Evolutionary conservation across 1,140 invertebrate genomes (phyloP), one percentile per base, ranked within the genome.

Genomic region (Littorina saxatilis): DNA sequence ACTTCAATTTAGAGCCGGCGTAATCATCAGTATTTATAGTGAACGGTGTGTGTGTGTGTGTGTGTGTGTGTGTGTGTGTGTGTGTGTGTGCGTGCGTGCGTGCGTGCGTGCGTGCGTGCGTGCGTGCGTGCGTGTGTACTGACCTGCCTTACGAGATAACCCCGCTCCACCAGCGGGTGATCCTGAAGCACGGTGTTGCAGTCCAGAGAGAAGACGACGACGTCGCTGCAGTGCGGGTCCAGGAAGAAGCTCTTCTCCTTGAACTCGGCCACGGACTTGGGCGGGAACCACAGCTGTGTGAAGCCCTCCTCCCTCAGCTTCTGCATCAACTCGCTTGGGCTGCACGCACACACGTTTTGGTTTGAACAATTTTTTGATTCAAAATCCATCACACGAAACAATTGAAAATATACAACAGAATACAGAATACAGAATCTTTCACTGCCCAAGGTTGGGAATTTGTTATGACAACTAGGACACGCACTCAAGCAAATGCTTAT

Each of bases 221-320:
- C 79, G 80, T 91, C 90, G 32, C 66, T 79, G 76, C 90, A 91
- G 70, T 90, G 84, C 15, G 76, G 61, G 75, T 91, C 90, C 17
- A 86, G 32, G 39, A 74, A 61, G 80, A 88, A 90, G 15, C 63
- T 82, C 43, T 86, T 85, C 15, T 79, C 88, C 35, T 61, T 80
- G 55, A 89, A 70, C 55, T 82, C 74, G 0, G 79, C 66, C 29
- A 63, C 27, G 20, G 66, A 29, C 43, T 39, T 27, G 40, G 70
- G 63, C 40, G 47, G 23, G 66, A 72, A n/a, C 55, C 50, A 68
- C 20, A 85, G 70, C 39, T 83, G 40, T 47, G 32, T 63, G 80
- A 85, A 90, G 15, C 83, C 83, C 3, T 90, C 88, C 0, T 85
- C 83, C n/a, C 84, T 84, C n/a, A 91, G 84, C 32, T 83, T 61